Evolutionary conservation across 2,888 invertebrate genomes (phyloP), one percentile per base, ranked within the genome.

Genomic region (Syrphus vitripennis): DNA sequence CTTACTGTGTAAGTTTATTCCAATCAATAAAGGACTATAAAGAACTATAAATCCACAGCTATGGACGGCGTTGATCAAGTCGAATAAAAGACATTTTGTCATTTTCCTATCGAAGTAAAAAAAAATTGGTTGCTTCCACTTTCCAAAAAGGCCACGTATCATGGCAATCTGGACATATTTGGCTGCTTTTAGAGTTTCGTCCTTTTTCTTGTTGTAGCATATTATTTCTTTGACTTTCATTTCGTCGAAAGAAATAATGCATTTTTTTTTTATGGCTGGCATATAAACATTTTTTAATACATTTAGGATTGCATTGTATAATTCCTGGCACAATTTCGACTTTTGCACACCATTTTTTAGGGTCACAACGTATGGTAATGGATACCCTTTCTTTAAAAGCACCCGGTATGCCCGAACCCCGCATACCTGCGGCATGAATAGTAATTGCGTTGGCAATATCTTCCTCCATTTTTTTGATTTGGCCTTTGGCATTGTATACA

Each of bases 11-110:
- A n/a, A n/a, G n/a, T n/a, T n/a, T n/a, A n/a, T n/a, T n/a, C n/a
- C n/a, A n/a, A n/a, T n/a, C n/a, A n/a, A n/a, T n/a, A n/a, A n/a
- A n/a, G n/a, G n/a, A n/a, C n/a, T n/a, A n/a, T n/a, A n/a, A n/a
- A n/a, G n/a, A n/a, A n/a, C n/a, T n/a, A n/a, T n/a, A 16, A 59
- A 75, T 1, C 40, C 70, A 29, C 76, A 74, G 26, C 31, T 45
- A 3, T 74, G 34, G 3, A 83, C 57, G 42, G 63, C 87, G 84
- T 88, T 19, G 16, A 87, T 71, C 14, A 81, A 67, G 4, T 34
- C 16, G 29, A 72, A 26, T 10, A 76, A 16, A 3, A 65, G 12
- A 14, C 0, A 0, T n/a, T 24, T 7, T 12, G 61, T 61, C 24
- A 61, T 55, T 7, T 3, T 4, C 1, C 7, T 1, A 9, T 26